Percentiles rank a stretch among this genome's conserved stretches.
Evolutionary conservation across 2,797 vertebrate species (phyloP).

Genomic region (Choloepus didactylus): DNA sequence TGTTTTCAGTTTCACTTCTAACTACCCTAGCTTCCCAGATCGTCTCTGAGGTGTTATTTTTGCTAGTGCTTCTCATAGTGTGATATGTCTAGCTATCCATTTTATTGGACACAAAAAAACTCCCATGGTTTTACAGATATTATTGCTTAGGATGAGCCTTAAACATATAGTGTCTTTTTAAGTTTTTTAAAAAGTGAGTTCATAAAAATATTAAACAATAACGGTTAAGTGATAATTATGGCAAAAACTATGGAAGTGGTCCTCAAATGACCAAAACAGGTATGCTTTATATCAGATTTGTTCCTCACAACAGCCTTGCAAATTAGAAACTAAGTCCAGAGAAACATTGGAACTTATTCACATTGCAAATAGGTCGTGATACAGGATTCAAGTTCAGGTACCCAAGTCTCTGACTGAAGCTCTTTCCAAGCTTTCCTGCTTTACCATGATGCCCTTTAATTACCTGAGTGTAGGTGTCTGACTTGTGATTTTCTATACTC

Average conservation of each 20-base stretch:
- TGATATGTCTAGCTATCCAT: neutral
- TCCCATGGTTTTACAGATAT: constrained; percentile 10
- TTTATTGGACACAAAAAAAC: neutral
- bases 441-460: neutral
- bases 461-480: neutral
- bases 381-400: neutral
- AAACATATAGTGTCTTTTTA: neutral
- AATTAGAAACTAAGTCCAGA: constrained; percentile 48
- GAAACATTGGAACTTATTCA: neutral
- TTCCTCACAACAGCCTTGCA: neutral
- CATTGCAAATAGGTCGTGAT: neutral
- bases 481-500: neutral
- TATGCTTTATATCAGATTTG: neutral
- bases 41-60: neutral
- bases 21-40: neutral
- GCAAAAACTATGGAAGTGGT: neutral
- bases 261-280: neutral
- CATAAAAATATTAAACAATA: constrained; percentile 51
- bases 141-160: neutral
- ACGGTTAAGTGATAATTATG: neutral
- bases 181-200: neutral
- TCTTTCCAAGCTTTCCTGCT: neutral
- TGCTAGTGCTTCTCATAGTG: neutral
- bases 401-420: neutral
- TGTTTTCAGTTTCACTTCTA: neutral